Percentiles rank a stretch among this genome's conserved stretches.
Evolutionary conservation across 1,140 invertebrate genomes (phyloP).

Genomic region (Cydia pomonella): DNA sequence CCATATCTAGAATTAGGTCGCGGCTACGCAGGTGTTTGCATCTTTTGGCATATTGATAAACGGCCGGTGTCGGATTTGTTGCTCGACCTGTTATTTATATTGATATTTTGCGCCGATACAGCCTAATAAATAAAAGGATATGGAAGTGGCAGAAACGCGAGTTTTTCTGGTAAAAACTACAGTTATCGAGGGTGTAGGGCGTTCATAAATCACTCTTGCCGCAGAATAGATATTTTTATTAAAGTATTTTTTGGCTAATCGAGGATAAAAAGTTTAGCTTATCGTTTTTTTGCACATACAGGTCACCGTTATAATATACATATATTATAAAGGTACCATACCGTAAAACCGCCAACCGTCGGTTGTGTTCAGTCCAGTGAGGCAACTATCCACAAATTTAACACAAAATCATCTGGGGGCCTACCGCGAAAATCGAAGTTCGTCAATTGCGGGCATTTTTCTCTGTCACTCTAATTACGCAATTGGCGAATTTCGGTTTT

Average conservation of each 20-base stretch:
- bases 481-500: too few relatives aligned
- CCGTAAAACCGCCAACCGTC: too few relatives aligned
- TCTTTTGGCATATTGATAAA: slow-evolving; percentile 20
- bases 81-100: slow-evolving; percentile 13
- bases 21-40: slow-evolving; percentile 18
- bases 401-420: too few relatives aligned
- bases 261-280: not conserved
- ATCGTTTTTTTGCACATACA: not conserved
- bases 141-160: slow-evolving; percentile 11
- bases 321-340: too few relatives aligned
- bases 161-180: slow-evolving; percentile 20
- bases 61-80: slow-evolving; percentile 9
- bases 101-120: slow-evolving; percentile 4
- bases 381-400: too few relatives aligned
- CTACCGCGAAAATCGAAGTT: too few relatives aligned
- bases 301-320: too few relatives aligned
- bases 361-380: too few relatives aligned
- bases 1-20: slow-evolving; percentile 23
- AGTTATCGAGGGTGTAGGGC: not conserved
- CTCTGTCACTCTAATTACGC: too few relatives aligned
- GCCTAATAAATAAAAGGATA: slow-evolving; percentile 25
- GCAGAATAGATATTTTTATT: not conserved
- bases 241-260: not conserved
- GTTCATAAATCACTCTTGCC: slow-evolving; percentile 3
- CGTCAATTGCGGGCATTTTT: too few relatives aligned